phyloP scores from a whole-genome alignment of 1,140 invertebrate genomes.

The Drosophila lacertosa region DNA sequence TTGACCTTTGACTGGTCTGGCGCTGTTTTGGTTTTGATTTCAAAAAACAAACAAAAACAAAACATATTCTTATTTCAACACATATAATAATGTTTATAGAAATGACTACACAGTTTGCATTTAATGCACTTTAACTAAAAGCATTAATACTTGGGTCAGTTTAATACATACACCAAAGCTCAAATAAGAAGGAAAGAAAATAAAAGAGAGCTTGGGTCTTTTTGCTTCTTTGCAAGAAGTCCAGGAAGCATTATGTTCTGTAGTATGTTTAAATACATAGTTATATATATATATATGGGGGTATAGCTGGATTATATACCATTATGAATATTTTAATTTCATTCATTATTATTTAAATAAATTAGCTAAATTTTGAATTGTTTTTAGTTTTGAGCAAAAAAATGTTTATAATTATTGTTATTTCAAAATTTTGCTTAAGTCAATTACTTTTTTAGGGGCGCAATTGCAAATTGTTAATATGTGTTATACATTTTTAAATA shows the following conservation, averaged over 20 bases:
- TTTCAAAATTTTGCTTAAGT: slow-evolving; percentile 34
- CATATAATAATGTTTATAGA: slow-evolving; percentile 51
- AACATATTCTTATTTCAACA: slow-evolving; percentile 48
- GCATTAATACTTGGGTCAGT: slow-evolving; percentile 58
- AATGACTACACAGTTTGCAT: slow-evolving; percentile 76
- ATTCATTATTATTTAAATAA: slow-evolving; percentile 16
- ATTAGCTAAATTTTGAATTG: slow-evolving; percentile 32
- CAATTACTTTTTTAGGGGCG: slow-evolving; percentile 33
- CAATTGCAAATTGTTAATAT: slow-evolving; percentile 28
- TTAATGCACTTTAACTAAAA: slow-evolving; percentile 74
- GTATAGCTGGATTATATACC: slow-evolving; percentile 11
- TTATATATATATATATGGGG: slow-evolving; percentile 31
- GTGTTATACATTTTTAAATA: slow-evolving; percentile 52
- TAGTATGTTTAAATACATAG: slow-evolving; percentile 35
- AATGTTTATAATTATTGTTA: slow-evolving; percentile 40
- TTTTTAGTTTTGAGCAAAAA: slow-evolving; percentile 63
- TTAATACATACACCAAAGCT: slow-evolving; percentile 36
- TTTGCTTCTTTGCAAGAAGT: slow-evolving; percentile 31
- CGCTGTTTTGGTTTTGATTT: neutral
- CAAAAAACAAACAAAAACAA: slow-evolving; percentile 16
- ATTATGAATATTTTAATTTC: slow-evolving; percentile 9
- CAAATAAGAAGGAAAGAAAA: neutral
- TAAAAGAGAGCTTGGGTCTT: slow-evolving; percentile 4
- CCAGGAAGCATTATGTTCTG: slow-evolving; percentile 54
- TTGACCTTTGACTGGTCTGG: slow-evolving; percentile 30